A percentile compares a stretch with the other conserved stretches of the same genome.
These are phyloP conservation scores for Phragmatobia fuliginosa DNA, from an alignment of 2,888 invertebrate species.

Conservation along the genomic window DNA sequence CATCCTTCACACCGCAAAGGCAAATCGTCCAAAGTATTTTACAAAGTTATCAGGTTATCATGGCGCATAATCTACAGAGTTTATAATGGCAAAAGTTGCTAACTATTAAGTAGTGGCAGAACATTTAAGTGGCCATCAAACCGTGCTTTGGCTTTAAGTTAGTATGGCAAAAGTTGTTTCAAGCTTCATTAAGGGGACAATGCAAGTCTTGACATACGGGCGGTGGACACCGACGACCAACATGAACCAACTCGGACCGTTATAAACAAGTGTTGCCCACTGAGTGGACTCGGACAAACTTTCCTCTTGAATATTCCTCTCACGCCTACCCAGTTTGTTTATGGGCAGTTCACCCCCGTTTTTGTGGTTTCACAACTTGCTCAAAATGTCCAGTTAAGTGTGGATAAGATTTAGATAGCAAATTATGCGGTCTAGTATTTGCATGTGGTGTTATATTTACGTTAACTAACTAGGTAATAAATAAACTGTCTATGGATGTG, in stretches of 20 bases:
- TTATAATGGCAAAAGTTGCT: constrained; percentile 76
- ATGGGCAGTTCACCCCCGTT: constrained; percentile 73
- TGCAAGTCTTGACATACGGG: constrained; percentile 75
- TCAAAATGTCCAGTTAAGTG: constrained; percentile 72
- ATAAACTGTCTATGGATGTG: background rate
- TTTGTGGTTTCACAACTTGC: constrained; percentile 77
- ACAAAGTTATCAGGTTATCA: constrained; percentile 52
- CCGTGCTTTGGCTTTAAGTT: constrained; percentile 79
- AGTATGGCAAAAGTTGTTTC: constrained; percentile 73
- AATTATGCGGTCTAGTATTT: constrained; percentile 32
- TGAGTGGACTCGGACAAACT: constrained; percentile 73
- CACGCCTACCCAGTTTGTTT: constrained; percentile 74
- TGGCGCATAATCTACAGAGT: constrained; percentile 59
- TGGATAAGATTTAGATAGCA: constrained; percentile 74
- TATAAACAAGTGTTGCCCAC: constrained; percentile 81
- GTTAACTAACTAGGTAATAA: no score
- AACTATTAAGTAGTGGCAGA: constrained; percentile 74
- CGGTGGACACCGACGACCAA: constrained; percentile 58
- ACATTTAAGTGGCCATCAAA: constrained; percentile 82
- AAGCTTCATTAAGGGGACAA: constrained; percentile 83
- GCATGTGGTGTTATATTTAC: constrained; percentile 14
- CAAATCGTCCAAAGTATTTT: constrained; percentile 35
- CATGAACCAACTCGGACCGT: constrained; percentile 73
- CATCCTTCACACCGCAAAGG: constrained; percentile 2
- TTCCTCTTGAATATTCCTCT: constrained; percentile 83